These are phyloP conservation scores for Epirrita christyi DNA, from an alignment of 2,888 invertebrate species.

Conservation along the genomic window DNA sequence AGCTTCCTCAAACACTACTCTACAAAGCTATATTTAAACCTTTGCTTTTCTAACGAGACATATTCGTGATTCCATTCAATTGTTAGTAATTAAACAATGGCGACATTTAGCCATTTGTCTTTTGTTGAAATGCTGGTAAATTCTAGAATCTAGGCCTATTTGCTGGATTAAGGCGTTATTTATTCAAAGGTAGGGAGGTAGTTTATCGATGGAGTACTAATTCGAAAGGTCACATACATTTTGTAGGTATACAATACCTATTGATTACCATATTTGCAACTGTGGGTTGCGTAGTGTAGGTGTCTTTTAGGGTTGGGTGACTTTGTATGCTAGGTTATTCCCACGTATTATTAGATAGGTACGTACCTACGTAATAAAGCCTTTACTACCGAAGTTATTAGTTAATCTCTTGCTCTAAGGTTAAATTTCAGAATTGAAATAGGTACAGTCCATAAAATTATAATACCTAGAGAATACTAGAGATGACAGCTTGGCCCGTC, in stretches of 20 bases:
- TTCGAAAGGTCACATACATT: slow-evolving; percentile 25
- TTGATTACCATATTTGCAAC: slow-evolving; percentile 15
- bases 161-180: slow-evolving; percentile 15
- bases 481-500: too few relatives aligned
- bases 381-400: too few relatives aligned
- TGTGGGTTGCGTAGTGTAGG: slow-evolving; percentile 1
- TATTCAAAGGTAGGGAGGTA: slow-evolving; percentile 14
- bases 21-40: neutral
- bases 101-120: slow-evolving; percentile 42
- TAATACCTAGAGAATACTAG: too few relatives aligned
- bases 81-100: slow-evolving; percentile 42
- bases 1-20: neutral
- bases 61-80: slow-evolving; percentile 42
- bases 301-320: slow-evolving; percentile 15
- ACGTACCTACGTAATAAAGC: neutral
- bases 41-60: slow-evolving; percentile 13
- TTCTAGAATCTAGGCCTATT: slow-evolving; percentile 29
- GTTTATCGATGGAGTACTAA: slow-evolving; percentile 19
- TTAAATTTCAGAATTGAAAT: too few relatives aligned
- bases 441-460: too few relatives aligned
- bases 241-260: slow-evolving; percentile 2
- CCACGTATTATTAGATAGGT: neutral
- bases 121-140: slow-evolving; percentile 20
- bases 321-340: slow-evolving; percentile 1
- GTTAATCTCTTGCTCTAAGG: too few relatives aligned